Evolutionary conservation across 2,888 invertebrate species (phyloP).

Genomic region (Leucophenga maculata): DNA sequence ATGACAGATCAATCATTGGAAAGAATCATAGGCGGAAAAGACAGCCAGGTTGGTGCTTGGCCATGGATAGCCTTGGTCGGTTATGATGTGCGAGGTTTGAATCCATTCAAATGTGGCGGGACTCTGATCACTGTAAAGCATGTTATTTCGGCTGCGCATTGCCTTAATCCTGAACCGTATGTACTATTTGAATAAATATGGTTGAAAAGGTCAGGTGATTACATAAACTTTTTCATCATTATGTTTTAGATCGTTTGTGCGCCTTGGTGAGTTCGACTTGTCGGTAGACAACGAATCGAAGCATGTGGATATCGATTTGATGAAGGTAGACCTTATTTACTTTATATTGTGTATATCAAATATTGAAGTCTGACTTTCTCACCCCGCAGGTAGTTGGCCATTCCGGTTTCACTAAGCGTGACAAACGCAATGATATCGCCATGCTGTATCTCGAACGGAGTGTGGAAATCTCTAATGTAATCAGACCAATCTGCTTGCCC

Average conservation of each 20-base stretch:
- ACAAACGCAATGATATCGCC: constrained; percentile 83
- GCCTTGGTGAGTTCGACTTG: constrained; percentile 84
- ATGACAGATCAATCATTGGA: constrained; percentile 73
- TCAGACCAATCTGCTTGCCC: constrained; percentile 84
- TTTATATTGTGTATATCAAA: neutral
- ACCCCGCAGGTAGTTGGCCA: constrained; percentile 45
- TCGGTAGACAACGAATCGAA: constrained; percentile 75
- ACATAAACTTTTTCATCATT: neutral
- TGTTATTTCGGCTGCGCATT: constrained; percentile 76
- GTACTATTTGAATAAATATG: constrained; percentile 28
- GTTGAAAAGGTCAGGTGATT: neutral
- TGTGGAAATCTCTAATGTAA: constrained; percentile 75
- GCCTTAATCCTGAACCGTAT: constrained; percentile 59
- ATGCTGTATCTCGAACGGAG: constrained; percentile 77
- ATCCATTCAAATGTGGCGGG: constrained; percentile 72
- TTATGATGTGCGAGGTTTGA: constrained; percentile 73
- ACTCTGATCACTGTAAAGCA: constrained; percentile 71
- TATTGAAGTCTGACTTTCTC: constrained; percentile 9
- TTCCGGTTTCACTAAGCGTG: constrained; percentile 47
- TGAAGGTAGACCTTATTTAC: constrained; percentile 49
- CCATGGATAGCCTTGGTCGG: constrained; percentile 83
- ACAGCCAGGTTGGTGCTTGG: constrained; percentile 79
- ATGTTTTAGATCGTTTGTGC: constrained; percentile 76
- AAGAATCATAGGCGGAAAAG: constrained; percentile 81
- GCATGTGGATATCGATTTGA: constrained; percentile 76